Evolutionary conservation across 1,140 invertebrate genomes (phyloP).

Genomic region (Drosophila elegans): DNA sequence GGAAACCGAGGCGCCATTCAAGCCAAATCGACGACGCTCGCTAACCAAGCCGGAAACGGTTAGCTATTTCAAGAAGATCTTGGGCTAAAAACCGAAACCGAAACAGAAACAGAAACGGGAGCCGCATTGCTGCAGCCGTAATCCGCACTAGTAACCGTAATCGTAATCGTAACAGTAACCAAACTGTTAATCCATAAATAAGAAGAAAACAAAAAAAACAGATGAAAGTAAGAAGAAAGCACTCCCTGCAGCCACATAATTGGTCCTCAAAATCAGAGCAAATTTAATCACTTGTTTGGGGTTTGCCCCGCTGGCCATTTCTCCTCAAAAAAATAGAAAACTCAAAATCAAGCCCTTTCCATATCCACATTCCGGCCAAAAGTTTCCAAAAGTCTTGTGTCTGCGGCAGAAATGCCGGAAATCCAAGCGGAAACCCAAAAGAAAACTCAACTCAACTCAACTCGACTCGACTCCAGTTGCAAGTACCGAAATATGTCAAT

Average conservation of each 20-base stretch:
- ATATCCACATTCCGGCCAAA: constrained; percentile 42
- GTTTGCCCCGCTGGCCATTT: constrained; percentile 27
- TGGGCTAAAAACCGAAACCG: constrained; percentile 60
- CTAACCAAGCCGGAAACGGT: constrained; percentile 84
- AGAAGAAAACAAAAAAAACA: constrained; percentile 1
- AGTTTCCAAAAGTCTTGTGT: constrained; percentile 21
- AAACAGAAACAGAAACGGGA: not conserved
- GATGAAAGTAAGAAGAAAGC: constrained; percentile 2
- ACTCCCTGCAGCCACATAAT: constrained; percentile 45
- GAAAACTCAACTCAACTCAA: constrained; percentile 44
- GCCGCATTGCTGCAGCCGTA: constrained; percentile 3
- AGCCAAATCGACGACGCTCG: constrained; percentile 83
- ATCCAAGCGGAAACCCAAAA: constrained; percentile 68
- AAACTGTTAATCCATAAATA: constrained; percentile 60
- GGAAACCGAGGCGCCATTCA: constrained; percentile 80
- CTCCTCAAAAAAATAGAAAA: not conserved
- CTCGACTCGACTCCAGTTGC: constrained; percentile 49
- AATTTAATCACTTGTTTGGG: constrained; percentile 62
- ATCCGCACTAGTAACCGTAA: constrained; percentile 47
- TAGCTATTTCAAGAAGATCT: constrained; percentile 84
- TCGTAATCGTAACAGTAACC: constrained; percentile 38
- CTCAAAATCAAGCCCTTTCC: not conserved
- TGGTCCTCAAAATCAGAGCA: constrained; percentile 65
- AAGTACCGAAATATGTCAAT: constrained; percentile 73
- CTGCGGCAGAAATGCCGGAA: constrained; percentile 47